Conservation (phyloP, 2,797 vertebrate genomes). For the Malurus splendens region DNA sequence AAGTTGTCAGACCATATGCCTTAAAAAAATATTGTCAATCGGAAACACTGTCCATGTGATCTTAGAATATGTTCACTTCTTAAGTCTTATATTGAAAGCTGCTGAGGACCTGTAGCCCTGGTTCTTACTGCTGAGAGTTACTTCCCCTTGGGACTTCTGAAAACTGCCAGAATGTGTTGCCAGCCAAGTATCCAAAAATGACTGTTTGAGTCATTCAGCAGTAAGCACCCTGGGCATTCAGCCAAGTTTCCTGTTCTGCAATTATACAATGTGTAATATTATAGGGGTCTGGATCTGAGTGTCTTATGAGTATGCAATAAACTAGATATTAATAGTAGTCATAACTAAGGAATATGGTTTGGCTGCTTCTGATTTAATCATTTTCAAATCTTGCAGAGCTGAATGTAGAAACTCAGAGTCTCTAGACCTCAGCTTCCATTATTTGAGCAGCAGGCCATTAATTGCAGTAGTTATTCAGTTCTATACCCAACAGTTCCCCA, state of each 20-base stretch:
- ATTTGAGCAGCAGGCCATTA: not conserved
- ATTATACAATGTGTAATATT: not conserved
- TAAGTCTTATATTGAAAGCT: not conserved
- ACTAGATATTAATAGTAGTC: not conserved
- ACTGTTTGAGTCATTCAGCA: not conserved
- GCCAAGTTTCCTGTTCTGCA: not conserved
- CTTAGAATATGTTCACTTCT: not conserved
- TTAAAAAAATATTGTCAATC: not conserved
- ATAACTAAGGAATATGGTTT: not conserved
- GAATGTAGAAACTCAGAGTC: not conserved
- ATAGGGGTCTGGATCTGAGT: not conserved
- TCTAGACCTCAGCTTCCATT: not conserved
- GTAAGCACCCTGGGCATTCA: not conserved
- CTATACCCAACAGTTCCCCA: not conserved
- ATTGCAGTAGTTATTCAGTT: not conserved
- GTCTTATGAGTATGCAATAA: not conserved
- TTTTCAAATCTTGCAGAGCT: not conserved
- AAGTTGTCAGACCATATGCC: not conserved
- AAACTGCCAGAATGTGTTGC: not conserved
- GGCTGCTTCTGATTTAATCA: not conserved
- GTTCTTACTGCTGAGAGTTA: not conserved
- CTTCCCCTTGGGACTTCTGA: not conserved
- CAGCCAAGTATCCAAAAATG: not conserved
- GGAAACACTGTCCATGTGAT: not conserved
- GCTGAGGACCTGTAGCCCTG: not conserved